These are phyloP conservation scores for Cheilosia grossa DNA, from an alignment of 2,888 invertebrate species.

Conservation along the genomic window DNA sequence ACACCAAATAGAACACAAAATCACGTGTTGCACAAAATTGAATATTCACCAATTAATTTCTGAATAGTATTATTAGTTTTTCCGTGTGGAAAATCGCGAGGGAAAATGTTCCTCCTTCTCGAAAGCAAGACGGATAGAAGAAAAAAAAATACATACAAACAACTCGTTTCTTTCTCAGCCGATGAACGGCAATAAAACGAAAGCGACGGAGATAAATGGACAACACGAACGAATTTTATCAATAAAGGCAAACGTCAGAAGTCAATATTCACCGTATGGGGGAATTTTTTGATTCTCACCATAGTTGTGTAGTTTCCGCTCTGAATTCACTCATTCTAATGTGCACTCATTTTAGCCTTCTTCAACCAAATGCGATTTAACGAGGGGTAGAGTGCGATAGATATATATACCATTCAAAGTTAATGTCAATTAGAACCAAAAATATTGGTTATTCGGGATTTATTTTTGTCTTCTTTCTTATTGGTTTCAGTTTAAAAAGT, in stretches of 20 bases:
- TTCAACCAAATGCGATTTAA: not conserved
- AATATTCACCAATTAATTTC: slow-evolving; percentile 48
- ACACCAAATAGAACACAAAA: slow-evolving; percentile 49
- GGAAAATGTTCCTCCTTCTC: slow-evolving; percentile 66
- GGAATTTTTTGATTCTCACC: slow-evolving; percentile 54
- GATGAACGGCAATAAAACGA: slow-evolving; percentile 26
- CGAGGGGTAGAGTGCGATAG: slow-evolving; percentile 6
- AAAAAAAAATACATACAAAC: slow-evolving; percentile 55
- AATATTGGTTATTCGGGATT: not conserved
- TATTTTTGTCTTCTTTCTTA: slow-evolving; percentile 30
- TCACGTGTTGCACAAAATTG: slow-evolving; percentile 72
- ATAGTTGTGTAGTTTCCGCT: slow-evolving; percentile 5
- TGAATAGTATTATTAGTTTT: slow-evolving; percentile 53
- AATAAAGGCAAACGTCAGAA: slow-evolving; percentile 65
- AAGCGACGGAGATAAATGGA: slow-evolving; percentile 35
- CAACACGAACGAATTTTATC: slow-evolving; percentile 54
- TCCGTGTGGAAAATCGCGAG: slow-evolving; percentile 64
- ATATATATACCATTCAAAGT: not conserved
- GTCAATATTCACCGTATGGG: slow-evolving; percentile 27
- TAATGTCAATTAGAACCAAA: slow-evolving; percentile 48
- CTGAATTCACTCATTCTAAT: not conserved
- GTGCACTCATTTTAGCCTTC: slow-evolving; percentile 4
- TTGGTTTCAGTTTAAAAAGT: slow-evolving; percentile 12
- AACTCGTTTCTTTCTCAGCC: slow-evolving; percentile 46
- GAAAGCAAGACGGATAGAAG: slow-evolving; percentile 62